phyloP scores from a whole-genome alignment of 2,888 invertebrate genomes.

The Sinelater perroti region DNA sequence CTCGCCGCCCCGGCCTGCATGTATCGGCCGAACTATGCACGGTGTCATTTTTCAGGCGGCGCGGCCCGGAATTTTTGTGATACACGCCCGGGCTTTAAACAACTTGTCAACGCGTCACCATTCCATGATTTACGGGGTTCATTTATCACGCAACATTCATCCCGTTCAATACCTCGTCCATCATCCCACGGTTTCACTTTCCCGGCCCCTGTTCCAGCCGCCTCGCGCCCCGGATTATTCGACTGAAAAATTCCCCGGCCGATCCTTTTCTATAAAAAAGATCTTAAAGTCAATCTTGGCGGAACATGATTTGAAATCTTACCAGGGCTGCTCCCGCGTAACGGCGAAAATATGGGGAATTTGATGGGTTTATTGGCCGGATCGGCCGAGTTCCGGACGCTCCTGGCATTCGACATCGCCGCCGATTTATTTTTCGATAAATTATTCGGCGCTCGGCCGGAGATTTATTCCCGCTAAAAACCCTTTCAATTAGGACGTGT shows the following conservation, averaged over 20 bases:
- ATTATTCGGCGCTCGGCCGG: not conserved
- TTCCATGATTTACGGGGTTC: constrained; percentile 45
- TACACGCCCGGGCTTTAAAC: constrained; percentile 41
- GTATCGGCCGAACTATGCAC: constrained; percentile 15
- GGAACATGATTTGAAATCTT: constrained; percentile 36
- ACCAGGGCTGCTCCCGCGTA: constrained; percentile 9
- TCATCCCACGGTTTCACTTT: constrained; percentile 43
- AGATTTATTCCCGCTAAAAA: not conserved
- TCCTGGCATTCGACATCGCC: not conserved
- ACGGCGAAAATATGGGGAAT: constrained; percentile 26
- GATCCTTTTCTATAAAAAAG: constrained; percentile 38
- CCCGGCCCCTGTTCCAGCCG: constrained; percentile 16
- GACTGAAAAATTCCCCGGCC: constrained; percentile 32
- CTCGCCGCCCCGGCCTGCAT: not conserved
- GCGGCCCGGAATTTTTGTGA: constrained; percentile 28
- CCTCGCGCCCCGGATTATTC: constrained; percentile 31
- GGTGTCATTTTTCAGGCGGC: constrained; percentile 21
- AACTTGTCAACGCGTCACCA: constrained; percentile 45
- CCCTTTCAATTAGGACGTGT: not conserved
- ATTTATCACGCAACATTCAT: constrained; percentile 47
- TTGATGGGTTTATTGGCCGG: constrained; percentile 29
- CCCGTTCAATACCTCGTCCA: constrained; percentile 51
- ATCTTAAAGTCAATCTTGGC: constrained; percentile 36
- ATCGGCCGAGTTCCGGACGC: not conserved
- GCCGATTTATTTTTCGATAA: not conserved